These are phyloP conservation scores for Solen grandis DNA, from an alignment of 1,140 invertebrate species.

Conservation along the genomic window DNA sequence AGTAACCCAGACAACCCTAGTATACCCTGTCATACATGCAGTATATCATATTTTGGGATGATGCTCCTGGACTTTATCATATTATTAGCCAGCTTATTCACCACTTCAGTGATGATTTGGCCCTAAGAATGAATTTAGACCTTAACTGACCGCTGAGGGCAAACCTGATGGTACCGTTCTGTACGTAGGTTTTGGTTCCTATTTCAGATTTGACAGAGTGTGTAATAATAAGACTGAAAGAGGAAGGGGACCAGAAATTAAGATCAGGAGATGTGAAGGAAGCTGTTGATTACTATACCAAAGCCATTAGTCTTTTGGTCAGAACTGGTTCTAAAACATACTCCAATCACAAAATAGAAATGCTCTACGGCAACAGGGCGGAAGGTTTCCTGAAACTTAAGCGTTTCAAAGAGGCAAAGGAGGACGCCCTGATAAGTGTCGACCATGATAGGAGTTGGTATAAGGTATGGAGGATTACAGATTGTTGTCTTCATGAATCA, in stretches of 20 bases:
- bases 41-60: no score
- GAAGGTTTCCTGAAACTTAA: constrained; percentile 91
- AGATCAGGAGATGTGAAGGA: constrained; percentile 87
- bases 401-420: constrained; percentile 87
- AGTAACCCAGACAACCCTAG: no score
- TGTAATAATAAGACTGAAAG: constrained; percentile 62
- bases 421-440: constrained; percentile 92
- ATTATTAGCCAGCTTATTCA: no score
- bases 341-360: constrained; percentile 86
- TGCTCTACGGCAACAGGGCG: constrained; percentile 94
- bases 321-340: constrained; percentile 9
- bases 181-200: no score
- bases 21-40: no score
- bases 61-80: no score
- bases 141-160: no score
- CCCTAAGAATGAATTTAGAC: no score
- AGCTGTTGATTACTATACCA: constrained; percentile 89
- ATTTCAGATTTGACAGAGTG: not conserved
- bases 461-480: no score
- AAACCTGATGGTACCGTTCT: no score
- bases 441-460: constrained; percentile 90
- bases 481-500: no score
- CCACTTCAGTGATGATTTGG: no score
- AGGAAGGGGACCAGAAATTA: constrained; percentile 90
- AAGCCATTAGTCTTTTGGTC: constrained; percentile 86